Evolutionary conservation across 2,888 invertebrate species (phyloP).

Genomic region (Agriopis leucophaearia): DNA sequence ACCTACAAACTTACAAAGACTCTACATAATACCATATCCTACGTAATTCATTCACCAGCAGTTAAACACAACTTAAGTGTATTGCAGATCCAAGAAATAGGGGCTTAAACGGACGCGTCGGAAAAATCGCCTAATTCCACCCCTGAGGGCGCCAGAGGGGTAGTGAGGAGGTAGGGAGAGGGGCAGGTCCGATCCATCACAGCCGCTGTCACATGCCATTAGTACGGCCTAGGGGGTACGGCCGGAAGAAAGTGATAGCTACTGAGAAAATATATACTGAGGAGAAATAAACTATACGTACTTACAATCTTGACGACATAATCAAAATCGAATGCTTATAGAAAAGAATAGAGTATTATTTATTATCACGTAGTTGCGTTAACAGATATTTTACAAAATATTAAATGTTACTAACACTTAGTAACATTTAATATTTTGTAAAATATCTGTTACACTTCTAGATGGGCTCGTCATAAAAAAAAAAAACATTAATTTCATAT

Average conservation of each 20-base stretch:
- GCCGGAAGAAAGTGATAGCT: conserved; percentile 50
- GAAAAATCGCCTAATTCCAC: conserved; percentile 67
- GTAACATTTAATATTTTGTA: too few relatives aligned
- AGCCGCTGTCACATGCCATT: conserved; percentile 83
- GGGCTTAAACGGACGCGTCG: conserved; percentile 51
- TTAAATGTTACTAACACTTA: too few relatives aligned
- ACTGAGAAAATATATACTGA: too few relatives aligned
- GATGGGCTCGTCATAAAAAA: too few relatives aligned
- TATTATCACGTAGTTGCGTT: too few relatives aligned
- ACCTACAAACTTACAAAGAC: not conserved
- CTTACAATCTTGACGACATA: too few relatives aligned
- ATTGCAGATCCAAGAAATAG: conserved; percentile 50
- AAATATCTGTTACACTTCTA: too few relatives aligned
- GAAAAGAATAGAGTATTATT: too few relatives aligned
- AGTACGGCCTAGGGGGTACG: conserved; percentile 69
- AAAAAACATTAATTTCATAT: too few relatives aligned
- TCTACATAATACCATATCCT: not conserved
- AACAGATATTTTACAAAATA: too few relatives aligned
- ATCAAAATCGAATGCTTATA: too few relatives aligned
- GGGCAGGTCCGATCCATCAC: conserved; percentile 78
- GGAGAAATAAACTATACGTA: too few relatives aligned
- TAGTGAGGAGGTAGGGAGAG: conserved; percentile 37
- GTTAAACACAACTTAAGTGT: conserved; percentile 24
- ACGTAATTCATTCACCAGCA: conserved; percentile 17
- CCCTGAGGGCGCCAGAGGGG: conserved; percentile 42